phyloP scores from a whole-genome alignment of 2,888 invertebrate genomes.

The Crematogaster levior region DNA sequence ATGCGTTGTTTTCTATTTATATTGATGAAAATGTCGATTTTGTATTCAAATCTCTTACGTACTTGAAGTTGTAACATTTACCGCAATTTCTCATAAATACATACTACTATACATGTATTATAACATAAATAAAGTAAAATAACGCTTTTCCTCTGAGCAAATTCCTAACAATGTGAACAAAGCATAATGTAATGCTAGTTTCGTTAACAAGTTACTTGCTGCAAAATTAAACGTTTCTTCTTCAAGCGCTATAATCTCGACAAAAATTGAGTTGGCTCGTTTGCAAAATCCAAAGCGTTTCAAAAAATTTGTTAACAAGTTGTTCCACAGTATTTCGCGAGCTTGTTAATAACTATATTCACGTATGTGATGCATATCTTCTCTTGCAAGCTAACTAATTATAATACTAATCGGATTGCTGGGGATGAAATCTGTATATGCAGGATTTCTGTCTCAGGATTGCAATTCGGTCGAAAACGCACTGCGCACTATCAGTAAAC shows the following conservation, averaged over 20 bases:
- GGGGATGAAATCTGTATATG: slow-evolving; percentile 12
- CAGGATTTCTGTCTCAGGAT: slow-evolving; percentile 29
- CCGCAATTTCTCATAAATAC: too few relatives aligned
- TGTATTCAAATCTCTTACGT: not conserved
- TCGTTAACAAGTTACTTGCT: not conserved
- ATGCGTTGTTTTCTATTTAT: not conserved
- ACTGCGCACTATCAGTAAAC: not conserved
- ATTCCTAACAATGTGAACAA: not conserved
- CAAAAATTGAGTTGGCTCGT: not conserved
- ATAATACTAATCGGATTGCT: slow-evolving; percentile 37
- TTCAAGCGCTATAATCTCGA: not conserved
- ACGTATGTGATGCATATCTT: not conserved
- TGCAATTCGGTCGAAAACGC: not conserved
- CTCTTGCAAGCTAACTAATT: slow-evolving; percentile 18
- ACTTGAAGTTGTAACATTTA: not conserved
- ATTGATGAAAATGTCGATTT: not conserved
- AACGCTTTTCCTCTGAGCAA: not conserved
- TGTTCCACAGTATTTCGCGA: not conserved
- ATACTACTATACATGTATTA: not conserved
- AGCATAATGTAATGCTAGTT: not conserved
- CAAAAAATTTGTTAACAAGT: slow-evolving; percentile 4
- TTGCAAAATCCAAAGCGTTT: not conserved
- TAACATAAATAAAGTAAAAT: slow-evolving; percentile 3
- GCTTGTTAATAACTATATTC: slow-evolving; percentile 15
- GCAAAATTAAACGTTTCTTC: not conserved